Evolutionary conservation across 2,888 invertebrate genomes (phyloP).

Genomic region (Dorcus hopei): DNA sequence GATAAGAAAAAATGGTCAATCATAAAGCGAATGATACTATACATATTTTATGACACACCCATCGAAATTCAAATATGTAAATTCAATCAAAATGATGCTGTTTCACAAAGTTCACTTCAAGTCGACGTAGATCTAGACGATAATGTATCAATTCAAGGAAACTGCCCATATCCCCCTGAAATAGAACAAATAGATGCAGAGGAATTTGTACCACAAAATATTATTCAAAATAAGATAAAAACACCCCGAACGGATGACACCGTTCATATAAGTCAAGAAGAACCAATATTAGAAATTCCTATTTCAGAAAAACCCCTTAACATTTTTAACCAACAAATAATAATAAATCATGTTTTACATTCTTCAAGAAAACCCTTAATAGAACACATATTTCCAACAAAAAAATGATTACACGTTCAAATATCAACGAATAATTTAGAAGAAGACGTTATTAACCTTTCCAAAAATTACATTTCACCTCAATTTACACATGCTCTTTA

Average conservation of each 20-base stretch:
- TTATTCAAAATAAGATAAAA: neutral
- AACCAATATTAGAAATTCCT: neutral
- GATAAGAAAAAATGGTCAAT: too few relatives aligned
- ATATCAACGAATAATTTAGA: neutral
- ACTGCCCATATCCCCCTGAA: neutral
- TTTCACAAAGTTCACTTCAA: too few relatives aligned
- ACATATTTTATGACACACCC: too few relatives aligned
- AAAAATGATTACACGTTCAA: neutral
- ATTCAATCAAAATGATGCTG: too few relatives aligned
- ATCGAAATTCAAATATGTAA: neutral
- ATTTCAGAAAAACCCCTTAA: neutral
- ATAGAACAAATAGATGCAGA: neutral
- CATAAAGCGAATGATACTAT: too few relatives aligned
- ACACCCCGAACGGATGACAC: neutral
- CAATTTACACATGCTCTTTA: neutral
- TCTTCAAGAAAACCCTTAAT: too few relatives aligned
- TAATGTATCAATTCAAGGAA: too few relatives aligned
- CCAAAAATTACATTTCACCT: neutral
- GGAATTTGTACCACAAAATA: neutral
- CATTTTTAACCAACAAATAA: neutral
- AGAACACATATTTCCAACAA: too few relatives aligned
- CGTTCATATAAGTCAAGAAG: neutral
- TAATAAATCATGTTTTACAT: neutral
- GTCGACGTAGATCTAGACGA: too few relatives aligned
- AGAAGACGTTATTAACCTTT: neutral